Base-by-base conservation (phyloP, 2,888 invertebrate species). In the Isoperla grammatica region DNA sequence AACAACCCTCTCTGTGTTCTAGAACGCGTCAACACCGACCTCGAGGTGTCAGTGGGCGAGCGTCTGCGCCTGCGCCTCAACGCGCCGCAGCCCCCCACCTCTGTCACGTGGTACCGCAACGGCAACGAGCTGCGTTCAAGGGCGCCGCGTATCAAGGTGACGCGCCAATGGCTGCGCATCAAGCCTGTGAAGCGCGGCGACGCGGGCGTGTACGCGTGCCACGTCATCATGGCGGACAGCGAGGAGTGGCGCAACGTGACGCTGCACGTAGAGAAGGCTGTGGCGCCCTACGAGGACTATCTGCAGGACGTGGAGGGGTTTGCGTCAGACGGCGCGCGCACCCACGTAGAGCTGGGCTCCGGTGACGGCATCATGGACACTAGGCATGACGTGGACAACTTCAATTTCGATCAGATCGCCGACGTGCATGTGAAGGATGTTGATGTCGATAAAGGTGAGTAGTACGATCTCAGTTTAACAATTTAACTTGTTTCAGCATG, bases 201-300 rank as follows among this genome's bases (percentile, higher is more conserved):
- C 65, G 75, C 75, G 3, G 81, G 80, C 1, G 67, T 74, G 11
- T 81, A 80, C 66, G 70, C 75, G 1, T 80, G 80, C 68, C 59
- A 64, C 23, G 45, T 65, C 9, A 50, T 59, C 20, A 35, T 56
- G 23, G 53, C 46, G 19, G 45, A 63, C 13, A 60, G 60, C 11
- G 62, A 61, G 19, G 61, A 59, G 20, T 67, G 69, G 66, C 65
- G 65, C 55, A 69, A 69, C 56, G 65, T 69, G 40, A 68, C 69
- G 9, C 53, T 68, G 22, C 39, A 63, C 5, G 66, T 68, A 43
- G 37, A 58, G 40, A 60, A 50, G 46, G 54, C 48, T 12, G 3
- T 12, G 13, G 9, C 35, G 5, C 15, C 23, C 6, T 8, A n/a
- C 8, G 35, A 57, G 15, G 22, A 5, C 23, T 12, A 40, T n/a